Percentiles rank a stretch among this genome's conserved stretches.
Evolutionary conservation across 37 sponge, comb jelly and placozoan genomes (phyloP).

Genomic region (Oopsacas minuta): DNA sequence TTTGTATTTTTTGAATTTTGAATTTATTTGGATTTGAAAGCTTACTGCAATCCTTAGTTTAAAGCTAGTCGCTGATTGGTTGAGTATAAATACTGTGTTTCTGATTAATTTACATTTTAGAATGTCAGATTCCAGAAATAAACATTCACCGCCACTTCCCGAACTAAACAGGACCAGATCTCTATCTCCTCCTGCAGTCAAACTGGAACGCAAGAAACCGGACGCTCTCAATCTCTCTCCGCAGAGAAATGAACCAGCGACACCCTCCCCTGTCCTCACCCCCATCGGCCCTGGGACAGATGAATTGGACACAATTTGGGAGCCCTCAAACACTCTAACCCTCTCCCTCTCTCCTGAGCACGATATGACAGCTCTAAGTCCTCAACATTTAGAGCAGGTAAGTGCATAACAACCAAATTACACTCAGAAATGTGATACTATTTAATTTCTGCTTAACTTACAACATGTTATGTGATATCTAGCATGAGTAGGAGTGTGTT

Average conservation of each 20-base stretch:
- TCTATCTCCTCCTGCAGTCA: not conserved
- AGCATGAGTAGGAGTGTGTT: not conserved
- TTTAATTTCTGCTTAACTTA: too few species aligned
- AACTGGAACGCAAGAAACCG: not conserved
- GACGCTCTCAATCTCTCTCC: not conserved
- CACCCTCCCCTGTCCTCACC: constrained; percentile 1
- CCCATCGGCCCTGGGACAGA: not conserved
- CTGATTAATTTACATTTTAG: not conserved
- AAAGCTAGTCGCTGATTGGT: not conserved
- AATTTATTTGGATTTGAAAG: not conserved
- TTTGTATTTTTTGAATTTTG: not conserved
- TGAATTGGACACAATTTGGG: not conserved
- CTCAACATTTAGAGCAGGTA: not conserved
- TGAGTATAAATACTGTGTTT: not conserved
- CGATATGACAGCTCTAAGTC: not conserved
- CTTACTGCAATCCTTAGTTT: not conserved
- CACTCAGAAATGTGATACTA: not conserved
- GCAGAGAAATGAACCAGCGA: not conserved
- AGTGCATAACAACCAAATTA: not conserved
- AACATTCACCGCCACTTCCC: not conserved
- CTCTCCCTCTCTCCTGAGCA: not conserved
- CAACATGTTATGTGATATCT: not conserved
- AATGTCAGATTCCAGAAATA: not conserved
- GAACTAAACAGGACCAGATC: not conserved
- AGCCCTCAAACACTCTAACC: not conserved